Conservation (phyloP, 1,140 invertebrate genomes). For the Proctacanthus coquilletti region DNA sequence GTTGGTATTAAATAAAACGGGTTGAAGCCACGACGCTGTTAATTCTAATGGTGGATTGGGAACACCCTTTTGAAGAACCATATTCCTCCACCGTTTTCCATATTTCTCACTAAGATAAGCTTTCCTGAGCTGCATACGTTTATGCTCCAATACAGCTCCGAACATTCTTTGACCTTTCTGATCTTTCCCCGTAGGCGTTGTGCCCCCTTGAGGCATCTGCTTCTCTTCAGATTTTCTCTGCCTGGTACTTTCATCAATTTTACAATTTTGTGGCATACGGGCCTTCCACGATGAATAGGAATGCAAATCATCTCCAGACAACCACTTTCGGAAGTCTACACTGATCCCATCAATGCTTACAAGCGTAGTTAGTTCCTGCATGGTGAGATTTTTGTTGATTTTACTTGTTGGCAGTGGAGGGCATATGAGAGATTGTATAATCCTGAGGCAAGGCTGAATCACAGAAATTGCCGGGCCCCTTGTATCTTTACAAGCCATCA, state of each 20-base stretch:
- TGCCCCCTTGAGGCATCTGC: slow-evolving; percentile 1
- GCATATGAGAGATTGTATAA: slow-evolving; percentile 63
- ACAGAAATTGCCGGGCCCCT: slow-evolving; percentile 24
- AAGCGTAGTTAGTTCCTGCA: slow-evolving; percentile 31
- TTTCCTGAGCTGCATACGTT: slow-evolving; percentile 32
- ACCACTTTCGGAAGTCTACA: slow-evolving; percentile 60
- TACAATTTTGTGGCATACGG: slow-evolving; percentile 17
- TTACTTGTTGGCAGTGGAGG: slow-evolving; percentile 42
- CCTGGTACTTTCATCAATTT: slow-evolving; percentile 2
- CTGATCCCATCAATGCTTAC: slow-evolving; percentile 45
- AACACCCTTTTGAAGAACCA: slow-evolving; percentile 17
- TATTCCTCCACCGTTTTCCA: slow-evolving; percentile 39
- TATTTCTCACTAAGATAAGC: slow-evolving; percentile 67
- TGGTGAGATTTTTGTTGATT: slow-evolving; percentile 33
- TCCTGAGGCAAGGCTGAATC: slow-evolving; percentile 59
- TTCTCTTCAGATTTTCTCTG: slow-evolving; percentile 3
- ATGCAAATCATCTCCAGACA: slow-evolving; percentile 53
- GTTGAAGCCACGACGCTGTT: slow-evolving; percentile 63
- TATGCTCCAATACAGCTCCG: slow-evolving; percentile 8
- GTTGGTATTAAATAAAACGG: slow-evolving; percentile 80
- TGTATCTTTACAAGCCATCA: slow-evolving; percentile 43
- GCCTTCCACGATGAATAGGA: slow-evolving; percentile 52
- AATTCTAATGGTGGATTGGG: slow-evolving; percentile 17
- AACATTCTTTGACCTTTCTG: slow-evolving; percentile 7
- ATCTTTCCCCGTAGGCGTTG: not conserved